Evolutionary conservation across 2,888 invertebrate species (phyloP).

Genomic region (Cotesia congregata): DNA sequence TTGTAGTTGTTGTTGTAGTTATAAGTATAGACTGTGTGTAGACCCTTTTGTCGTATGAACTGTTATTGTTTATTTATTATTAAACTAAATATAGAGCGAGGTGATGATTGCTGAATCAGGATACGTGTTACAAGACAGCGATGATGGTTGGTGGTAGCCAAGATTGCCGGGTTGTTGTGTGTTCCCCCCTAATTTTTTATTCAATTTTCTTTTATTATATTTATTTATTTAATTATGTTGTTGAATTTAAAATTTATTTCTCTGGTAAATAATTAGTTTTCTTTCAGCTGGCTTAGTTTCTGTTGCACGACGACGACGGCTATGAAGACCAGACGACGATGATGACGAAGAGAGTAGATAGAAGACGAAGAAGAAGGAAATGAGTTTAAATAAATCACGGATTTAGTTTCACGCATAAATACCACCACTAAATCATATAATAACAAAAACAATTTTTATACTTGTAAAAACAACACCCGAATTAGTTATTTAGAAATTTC

Average conservation of each 20-base stretch:
- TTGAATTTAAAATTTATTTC: neutral
- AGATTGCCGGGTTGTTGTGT: conserved; percentile 29
- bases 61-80: conserved; percentile 22
- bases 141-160: conserved; percentile 23
- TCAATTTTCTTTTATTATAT: neutral
- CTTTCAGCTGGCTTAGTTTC: neutral
- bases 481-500: neutral
- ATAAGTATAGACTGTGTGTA: neutral
- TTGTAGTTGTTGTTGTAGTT: conserved; percentile 28
- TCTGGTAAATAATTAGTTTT: neutral
- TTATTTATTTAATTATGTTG: neutral
- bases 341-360: conserved; percentile 21
- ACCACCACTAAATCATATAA: conserved; percentile 36
- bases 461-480: conserved; percentile 35
- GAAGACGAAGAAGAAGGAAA: conserved; percentile 19
- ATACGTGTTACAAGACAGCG: conserved; percentile 32
- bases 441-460: conserved; percentile 38
- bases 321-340: neutral
- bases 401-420: conserved; percentile 19
- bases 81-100: conserved; percentile 1
- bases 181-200: conserved; percentile 2
- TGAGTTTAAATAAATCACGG: conserved; percentile 10
- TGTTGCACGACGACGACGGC: neutral
- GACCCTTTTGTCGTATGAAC: conserved; percentile 5
- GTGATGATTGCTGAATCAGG: conserved; percentile 17